Conservation (phyloP, 2,797 vertebrate genomes). For the Myotis vivesi region DNA sequence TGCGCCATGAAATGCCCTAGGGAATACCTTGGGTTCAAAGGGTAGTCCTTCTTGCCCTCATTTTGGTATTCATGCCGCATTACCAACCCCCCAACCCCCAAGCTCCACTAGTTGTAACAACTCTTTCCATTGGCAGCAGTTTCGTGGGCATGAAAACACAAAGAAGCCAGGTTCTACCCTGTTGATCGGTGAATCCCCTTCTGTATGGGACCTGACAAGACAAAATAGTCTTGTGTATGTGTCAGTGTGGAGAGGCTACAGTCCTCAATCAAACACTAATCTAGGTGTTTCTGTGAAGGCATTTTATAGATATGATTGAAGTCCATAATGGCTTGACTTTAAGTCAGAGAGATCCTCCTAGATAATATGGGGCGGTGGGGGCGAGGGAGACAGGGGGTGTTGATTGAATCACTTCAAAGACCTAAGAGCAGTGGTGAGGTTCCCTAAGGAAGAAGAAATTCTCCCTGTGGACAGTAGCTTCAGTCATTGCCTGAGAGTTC, state of each 20-base stretch:
- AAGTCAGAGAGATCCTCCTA: no score
- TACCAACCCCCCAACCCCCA: not conserved
- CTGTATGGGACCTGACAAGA: not conserved
- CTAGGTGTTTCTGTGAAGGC: not conserved
- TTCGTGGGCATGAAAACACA: not conserved
- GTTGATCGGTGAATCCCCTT: not conserved
- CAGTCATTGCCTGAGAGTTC: not conserved
- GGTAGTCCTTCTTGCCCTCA: not conserved
- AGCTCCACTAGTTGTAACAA: fast-evolving
- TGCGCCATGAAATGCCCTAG: not conserved
- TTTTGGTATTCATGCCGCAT: not conserved
- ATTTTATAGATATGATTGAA: no score
- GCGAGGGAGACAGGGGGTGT: fast-evolving
- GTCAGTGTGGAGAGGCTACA: fast-evolving
- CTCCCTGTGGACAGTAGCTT: not conserved
- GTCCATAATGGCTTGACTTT: no score
- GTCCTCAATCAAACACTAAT: not conserved
- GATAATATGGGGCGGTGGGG: no score
- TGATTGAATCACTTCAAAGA: not conserved
- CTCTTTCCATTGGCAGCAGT: not conserved
- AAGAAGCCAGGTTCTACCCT: not conserved
- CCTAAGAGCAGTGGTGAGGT: not conserved
- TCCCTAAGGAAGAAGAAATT: not conserved
- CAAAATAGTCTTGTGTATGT: not conserved
- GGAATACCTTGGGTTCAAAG: not conserved